Base-by-base conservation (phyloP, 2,888 invertebrate species). In the Ormyrus rosae region DNA sequence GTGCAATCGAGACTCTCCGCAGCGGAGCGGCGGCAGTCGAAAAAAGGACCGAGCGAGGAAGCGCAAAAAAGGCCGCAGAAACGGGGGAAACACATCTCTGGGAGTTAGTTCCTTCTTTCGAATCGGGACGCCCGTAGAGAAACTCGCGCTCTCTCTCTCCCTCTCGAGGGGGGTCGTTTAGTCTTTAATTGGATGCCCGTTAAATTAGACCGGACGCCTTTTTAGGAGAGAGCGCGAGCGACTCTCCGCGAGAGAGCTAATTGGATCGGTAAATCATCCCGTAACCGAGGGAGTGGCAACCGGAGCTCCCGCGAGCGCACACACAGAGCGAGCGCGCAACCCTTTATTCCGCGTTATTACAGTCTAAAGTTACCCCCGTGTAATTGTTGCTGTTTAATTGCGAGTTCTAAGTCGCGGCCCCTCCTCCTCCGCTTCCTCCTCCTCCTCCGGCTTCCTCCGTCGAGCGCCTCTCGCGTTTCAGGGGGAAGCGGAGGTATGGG, bases 331-430 rank as follows among this genome's bases (percentile, higher is more conserved):
- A 51, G 53, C 58, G 69, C 61, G 87, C 89, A 90, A 90, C 90
- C 90, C 90, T 90, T 90, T 90, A 90, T 90, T 90, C 89, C 87
- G 87, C 88, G 90, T 90, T 90, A 90, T 90, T 90, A 90, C 89
- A 88, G 90, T 90, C 89, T 90, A 90, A 90, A 90, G 90, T 90
- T 90, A 90, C 90, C 89, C 88, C 88, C 88, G 89, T 89, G 89
- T 90, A 90, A 90, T 90, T 90, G 90, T 90, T 90, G 90, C 90
- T 90, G 90, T 90, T 90, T 90, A 90, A 90, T 90, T 90, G 90
- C 90, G 87, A 90, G 89, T 88, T 89, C 88, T 87, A 88, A 90
- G 90, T 90, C 89, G 87, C 86, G 87, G 34, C 34, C 34, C 4
- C 34, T 34, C 34, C 34, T 34, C 4, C 34, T 34, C 19, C 19